Percentiles rank a stretch among this genome's conserved stretches.
Evolutionary conservation across 2,888 invertebrate species (phyloP).

Genomic region (Pterostichus niger): DNA sequence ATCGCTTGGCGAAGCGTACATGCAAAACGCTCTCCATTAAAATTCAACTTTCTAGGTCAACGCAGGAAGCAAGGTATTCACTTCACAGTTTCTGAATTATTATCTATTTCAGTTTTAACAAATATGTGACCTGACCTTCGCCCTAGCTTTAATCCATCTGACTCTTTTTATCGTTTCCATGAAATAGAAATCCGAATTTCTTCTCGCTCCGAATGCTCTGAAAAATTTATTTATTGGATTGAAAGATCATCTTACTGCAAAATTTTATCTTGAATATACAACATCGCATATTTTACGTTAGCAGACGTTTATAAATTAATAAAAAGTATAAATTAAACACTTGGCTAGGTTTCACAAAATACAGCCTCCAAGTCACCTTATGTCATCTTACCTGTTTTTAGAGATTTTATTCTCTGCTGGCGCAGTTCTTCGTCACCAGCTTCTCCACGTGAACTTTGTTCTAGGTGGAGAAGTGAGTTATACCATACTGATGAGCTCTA

Average conservation of each 20-base stretch:
- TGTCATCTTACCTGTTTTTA: no score
- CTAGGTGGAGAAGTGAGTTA: no score
- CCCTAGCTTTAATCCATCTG: slow-evolving; percentile 38
- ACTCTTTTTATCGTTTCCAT: background rate
- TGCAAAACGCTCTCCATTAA: slow-evolving; percentile 49
- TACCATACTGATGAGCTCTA: no score
- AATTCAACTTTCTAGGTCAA: slow-evolving; percentile 55
- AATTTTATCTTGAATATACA: no score
- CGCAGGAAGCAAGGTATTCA: slow-evolving; percentile 36
- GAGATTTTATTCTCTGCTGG: no score
- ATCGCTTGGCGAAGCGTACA: slow-evolving; percentile 27
- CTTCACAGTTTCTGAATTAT: slow-evolving; percentile 43
- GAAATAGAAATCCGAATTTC: slow-evolving; percentile 34
- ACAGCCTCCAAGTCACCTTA: no score
- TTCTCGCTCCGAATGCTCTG: background rate
- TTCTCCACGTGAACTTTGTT: no score
- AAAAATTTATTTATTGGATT: slow-evolving; percentile 44
- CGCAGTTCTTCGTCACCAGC: no score
- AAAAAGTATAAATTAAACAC: no score
- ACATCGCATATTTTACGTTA: no score
- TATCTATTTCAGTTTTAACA: slow-evolving; percentile 58
- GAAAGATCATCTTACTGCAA: background rate
- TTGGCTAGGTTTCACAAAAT: no score
- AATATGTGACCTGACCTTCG: slow-evolving; percentile 37
- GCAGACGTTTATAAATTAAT: no score